These are phyloP conservation scores for Brachynemurus nebulosus DNA, from an alignment of 2,888 invertebrate genomes.

Conservation along the genomic window DNA sequence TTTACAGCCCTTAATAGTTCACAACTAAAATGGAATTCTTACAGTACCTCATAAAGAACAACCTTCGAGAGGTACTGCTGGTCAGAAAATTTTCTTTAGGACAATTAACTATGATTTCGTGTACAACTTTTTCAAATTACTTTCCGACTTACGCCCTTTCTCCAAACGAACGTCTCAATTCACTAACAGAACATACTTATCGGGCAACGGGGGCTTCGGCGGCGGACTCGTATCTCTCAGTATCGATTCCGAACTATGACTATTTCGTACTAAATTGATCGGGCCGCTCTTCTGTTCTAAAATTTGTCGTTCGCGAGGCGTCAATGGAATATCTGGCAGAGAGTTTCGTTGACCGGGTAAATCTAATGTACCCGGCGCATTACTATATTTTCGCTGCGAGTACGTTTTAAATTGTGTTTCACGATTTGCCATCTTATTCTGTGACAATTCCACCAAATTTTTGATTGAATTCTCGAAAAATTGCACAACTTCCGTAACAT, in stretches of 20 bases:
- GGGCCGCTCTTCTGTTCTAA: constrained; percentile 38
- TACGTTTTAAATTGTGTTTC: constrained; percentile 21
- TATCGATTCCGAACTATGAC: constrained; percentile 72
- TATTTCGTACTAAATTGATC: constrained; percentile 48
- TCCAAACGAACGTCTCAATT: too few species aligned
- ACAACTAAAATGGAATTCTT: too few species aligned
- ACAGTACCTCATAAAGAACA: too few species aligned
- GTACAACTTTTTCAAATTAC: too few species aligned
- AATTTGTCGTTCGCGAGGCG: constrained; percentile 60
- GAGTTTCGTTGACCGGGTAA: constrained; percentile 48
- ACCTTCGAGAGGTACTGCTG: too few species aligned
- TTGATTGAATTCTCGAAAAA: constrained; percentile 59
- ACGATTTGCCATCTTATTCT: constrained; percentile 55
- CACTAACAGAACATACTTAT: constrained; percentile 46
- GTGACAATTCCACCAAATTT: constrained; percentile 63
- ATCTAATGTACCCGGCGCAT: constrained; percentile 28
- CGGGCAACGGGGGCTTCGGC: constrained; percentile 81
- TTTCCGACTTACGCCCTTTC: too few species aligned
- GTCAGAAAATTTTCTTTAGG: too few species aligned
- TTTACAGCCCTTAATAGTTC: too few species aligned
- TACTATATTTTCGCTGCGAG: constrained; percentile 31
- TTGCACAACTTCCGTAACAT: constrained; percentile 52
- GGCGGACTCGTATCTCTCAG: constrained; percentile 56
- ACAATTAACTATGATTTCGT: too few species aligned
- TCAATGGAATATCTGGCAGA: constrained; percentile 66